Conservation (phyloP, 2,797 vertebrate genomes). For the Sebastes goodei region DNA sequence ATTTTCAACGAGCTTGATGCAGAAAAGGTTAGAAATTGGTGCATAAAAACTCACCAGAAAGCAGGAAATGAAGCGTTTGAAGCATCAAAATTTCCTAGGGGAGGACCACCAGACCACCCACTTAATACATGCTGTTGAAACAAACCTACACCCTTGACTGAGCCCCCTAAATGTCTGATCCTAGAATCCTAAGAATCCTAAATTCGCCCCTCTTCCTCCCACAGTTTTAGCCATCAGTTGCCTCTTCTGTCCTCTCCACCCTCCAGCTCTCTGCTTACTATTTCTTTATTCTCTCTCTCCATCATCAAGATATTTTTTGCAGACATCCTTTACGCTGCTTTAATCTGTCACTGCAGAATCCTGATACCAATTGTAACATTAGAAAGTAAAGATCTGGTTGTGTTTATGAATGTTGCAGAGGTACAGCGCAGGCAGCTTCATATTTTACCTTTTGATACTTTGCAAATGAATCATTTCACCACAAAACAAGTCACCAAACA, state of each 20-base stretch:
- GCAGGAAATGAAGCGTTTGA: rapidly evolving
- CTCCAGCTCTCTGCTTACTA: neutral
- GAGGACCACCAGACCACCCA: rapidly evolving
- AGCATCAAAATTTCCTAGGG: rapidly evolving
- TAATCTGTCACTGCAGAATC: neutral
- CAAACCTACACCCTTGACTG: no score
- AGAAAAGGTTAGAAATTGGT: no score
- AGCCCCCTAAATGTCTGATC: no score
- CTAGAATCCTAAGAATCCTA: no score
- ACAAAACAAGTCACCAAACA: neutral
- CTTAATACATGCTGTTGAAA: no score
- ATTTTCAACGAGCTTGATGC: no score
- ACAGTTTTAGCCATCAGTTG: neutral
- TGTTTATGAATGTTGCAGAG: neutral
- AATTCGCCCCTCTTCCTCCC: no score
- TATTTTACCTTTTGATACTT: neutral
- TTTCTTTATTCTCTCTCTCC: neutral
- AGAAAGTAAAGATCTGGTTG: neutral
- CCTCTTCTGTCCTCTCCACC: neutral
- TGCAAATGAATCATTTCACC: neutral
- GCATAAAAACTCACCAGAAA: no score
- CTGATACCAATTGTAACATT: neutral
- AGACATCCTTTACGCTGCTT: neutral
- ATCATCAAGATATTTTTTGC: neutral
- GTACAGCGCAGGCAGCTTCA: no score